These are phyloP conservation scores for Zosterops hypoxanthus DNA, from an alignment of 2,113 vertebrate genomes.

Conservation along the genomic window DNA sequence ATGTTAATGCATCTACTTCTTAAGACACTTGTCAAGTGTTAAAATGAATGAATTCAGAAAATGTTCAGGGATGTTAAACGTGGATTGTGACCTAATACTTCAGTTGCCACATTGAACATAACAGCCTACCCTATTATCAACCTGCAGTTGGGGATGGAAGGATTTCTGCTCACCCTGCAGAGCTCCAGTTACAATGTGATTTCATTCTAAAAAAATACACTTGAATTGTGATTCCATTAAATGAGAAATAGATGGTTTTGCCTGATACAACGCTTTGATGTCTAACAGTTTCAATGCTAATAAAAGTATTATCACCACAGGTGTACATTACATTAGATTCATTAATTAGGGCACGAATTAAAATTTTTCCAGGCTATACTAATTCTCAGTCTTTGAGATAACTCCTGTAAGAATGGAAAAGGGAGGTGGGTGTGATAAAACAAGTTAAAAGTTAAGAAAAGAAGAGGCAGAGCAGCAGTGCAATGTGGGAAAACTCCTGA, in stretches of 20 bases:
- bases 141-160: conserved; percentile 64
- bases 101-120: conserved; percentile 60
- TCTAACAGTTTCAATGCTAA: conserved; percentile 65
- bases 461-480: background rate
- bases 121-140: conserved; percentile 60
- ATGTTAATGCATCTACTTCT: conserved; percentile 66
- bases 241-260: conserved; percentile 70
- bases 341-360: conserved; percentile 70
- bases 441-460: background rate
- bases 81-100: conserved; percentile 56
- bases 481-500: background rate
- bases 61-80: conserved; percentile 54
- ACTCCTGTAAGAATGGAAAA: conserved; percentile 12
- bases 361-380: conserved; percentile 54
- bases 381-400: conserved; percentile 50
- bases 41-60: conserved; percentile 63
- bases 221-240: conserved; percentile 71
- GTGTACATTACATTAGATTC: conserved; percentile 61
- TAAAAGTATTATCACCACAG: conserved; percentile 72
- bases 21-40: conserved; percentile 54
- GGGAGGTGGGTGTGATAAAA: background rate
- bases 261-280: conserved; percentile 66
- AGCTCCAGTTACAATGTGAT: conserved; percentile 39
- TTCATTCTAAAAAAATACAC: conserved; percentile 67
- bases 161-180: conserved; percentile 61